Evolutionary conservation across 1,140 invertebrate species (phyloP).

Genomic region (Formica selysi): DNA sequence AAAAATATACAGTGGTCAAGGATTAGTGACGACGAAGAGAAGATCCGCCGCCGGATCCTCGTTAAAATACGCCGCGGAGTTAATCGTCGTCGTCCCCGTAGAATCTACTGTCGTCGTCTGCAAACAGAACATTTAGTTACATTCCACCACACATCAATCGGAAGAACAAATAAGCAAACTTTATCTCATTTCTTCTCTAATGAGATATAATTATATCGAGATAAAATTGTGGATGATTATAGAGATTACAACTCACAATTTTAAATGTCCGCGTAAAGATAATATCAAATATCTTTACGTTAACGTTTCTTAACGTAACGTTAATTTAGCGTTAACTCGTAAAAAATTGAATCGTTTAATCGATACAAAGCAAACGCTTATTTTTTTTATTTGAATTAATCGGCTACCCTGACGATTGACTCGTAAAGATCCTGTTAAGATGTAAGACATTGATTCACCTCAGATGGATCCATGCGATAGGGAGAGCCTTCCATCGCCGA

Average conservation of each 20-base stretch:
- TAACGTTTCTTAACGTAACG: not conserved
- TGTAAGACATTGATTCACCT: conserved; percentile 71
- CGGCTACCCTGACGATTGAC: not conserved
- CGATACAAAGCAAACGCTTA: conserved; percentile 42
- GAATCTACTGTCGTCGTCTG: conserved; percentile 65
- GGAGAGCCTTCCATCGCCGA: conserved; percentile 38
- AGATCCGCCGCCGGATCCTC: conserved; percentile 85
- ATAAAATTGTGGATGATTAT: not conserved
- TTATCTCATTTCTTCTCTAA: not conserved
- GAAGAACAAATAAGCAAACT: not conserved
- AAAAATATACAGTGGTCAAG: conserved; percentile 85
- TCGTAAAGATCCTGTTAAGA: conserved; percentile 42
- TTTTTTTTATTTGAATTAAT: conserved; percentile 5
- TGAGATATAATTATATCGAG: not conserved
- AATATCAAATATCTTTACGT: conserved; percentile 7
- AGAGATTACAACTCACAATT: not conserved
- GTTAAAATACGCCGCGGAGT: conserved; percentile 84
- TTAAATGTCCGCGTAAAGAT: not conserved
- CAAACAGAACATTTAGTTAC: conserved; percentile 65
- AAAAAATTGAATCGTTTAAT: not conserved
- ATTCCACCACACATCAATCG: not conserved
- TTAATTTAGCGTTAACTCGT: not conserved
- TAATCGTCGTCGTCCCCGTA: conserved; percentile 82
- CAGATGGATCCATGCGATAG: conserved; percentile 35
- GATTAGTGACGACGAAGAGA: conserved; percentile 84